Percentiles rank a stretch among this genome's conserved stretches.
phyloP scores from a whole-genome alignment of 2,797 vertebrate genomes.

The Bucorvus abyssinicus region DNA sequence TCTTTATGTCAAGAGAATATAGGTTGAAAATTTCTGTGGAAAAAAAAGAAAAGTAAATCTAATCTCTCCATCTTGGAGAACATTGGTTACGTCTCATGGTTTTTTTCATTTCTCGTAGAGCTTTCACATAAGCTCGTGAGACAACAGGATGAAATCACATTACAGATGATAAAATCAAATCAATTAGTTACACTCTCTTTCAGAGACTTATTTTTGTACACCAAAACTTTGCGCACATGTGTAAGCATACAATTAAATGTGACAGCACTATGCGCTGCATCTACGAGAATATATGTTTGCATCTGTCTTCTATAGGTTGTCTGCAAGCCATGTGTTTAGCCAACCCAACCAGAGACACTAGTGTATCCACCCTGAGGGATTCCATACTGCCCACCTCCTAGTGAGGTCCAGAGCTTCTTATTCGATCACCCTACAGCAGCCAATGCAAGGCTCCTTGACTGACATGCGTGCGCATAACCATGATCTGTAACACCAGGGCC shows the following conservation, averaged over 20 bases:
- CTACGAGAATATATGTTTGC: background rate
- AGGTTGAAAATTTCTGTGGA: background rate
- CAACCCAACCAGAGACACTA: background rate
- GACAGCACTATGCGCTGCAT: background rate
- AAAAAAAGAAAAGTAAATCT: background rate
- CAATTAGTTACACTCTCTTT: background rate
- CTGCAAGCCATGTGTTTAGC: background rate
- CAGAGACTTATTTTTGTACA: background rate
- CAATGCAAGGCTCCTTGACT: background rate
- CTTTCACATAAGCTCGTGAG: background rate
- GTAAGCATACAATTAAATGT: background rate
- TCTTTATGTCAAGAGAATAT: background rate
- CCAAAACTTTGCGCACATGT: background rate
- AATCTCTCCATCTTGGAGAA: background rate
- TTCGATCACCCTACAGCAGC: background rate
- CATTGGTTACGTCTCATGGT: background rate
- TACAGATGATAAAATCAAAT: background rate
- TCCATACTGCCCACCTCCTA: background rate
- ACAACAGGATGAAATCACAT: background rate
- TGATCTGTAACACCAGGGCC: background rate
- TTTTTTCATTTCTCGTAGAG: background rate
- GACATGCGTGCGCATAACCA: background rate
- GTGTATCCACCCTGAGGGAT: rapidly evolving
- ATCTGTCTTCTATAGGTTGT: background rate
- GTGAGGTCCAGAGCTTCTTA: background rate